Evolutionary conservation across 2,113 vertebrate species (phyloP).

Genomic region (Campylomormyrus numenius): DNA sequence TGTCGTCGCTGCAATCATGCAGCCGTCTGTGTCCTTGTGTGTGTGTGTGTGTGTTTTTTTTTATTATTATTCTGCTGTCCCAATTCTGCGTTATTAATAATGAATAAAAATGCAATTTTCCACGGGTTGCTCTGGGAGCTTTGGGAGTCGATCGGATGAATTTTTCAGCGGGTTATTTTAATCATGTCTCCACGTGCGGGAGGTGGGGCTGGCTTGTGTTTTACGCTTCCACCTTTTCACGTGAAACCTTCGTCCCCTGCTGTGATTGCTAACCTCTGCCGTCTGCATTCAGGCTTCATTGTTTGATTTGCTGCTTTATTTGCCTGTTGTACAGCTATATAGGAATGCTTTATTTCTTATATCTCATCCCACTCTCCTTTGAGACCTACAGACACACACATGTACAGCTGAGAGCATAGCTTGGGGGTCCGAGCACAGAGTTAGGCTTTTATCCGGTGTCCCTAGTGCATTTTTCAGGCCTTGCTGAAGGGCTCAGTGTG

Average conservation of each 20-base stretch:
- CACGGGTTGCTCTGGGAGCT: conserved; percentile 65
- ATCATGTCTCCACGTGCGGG: conserved; percentile 69
- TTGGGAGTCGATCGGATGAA: conserved; percentile 76
- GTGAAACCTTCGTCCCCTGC: conserved; percentile 41
- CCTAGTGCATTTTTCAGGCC: not conserved
- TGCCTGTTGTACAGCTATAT: not conserved
- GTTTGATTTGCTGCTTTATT: conserved; percentile 54
- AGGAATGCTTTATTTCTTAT: not conserved
- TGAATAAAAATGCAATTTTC: conserved; percentile 79
- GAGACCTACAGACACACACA: not conserved
- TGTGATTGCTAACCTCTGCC: conserved; percentile 66
- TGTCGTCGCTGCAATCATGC: conserved; percentile 67
- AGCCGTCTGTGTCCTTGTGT: conserved; percentile 32
- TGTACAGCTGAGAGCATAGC: not conserved
- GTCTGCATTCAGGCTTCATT: conserved; percentile 56
- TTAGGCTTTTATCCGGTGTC: not conserved
- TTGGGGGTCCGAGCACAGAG: not conserved
- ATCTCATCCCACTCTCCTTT: not conserved
- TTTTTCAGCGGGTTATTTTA: conserved; percentile 82
- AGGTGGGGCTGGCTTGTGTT: conserved; percentile 44
- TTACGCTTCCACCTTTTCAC: conserved; percentile 58
- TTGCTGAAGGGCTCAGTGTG: not conserved
- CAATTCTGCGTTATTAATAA: conserved; percentile 81
- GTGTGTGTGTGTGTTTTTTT: not conserved
- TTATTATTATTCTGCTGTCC: conserved; percentile 51